Conservation (phyloP, 53 echinoderm and acorn worm genomes). For the Paelopatides confundens region DNA sequence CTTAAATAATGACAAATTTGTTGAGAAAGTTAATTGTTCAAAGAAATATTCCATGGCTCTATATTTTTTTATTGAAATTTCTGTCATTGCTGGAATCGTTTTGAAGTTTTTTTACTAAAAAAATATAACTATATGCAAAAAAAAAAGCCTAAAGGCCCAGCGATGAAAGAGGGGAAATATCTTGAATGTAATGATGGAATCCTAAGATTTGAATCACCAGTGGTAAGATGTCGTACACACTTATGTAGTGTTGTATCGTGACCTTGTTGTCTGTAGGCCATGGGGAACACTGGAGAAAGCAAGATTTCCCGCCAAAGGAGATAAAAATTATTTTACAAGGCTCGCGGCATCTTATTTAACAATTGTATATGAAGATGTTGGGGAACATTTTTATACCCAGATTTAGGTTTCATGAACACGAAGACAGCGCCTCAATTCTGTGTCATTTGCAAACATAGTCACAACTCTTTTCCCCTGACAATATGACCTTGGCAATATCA, state of each 20-base stretch:
- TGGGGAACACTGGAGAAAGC: background rate
- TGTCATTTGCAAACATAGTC: slow-evolving; percentile 47
- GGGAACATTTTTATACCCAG: background rate
- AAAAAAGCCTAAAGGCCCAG: no score
- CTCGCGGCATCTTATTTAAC: background rate
- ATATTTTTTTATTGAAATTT: no score
- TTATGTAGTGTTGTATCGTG: background rate
- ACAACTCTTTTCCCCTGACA: slow-evolving; percentile 31
- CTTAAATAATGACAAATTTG: no score
- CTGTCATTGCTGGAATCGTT: no score
- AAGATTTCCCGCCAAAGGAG: background rate
- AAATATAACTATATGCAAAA: no score
- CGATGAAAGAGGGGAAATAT: no score
- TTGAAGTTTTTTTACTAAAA: no score
- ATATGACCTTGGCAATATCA: slow-evolving; percentile 46
- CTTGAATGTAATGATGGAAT: no score
- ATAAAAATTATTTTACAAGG: background rate
- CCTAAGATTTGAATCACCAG: no score
- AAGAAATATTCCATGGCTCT: no score
- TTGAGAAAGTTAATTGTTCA: no score
- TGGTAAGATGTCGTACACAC: no score
- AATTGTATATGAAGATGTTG: background rate
- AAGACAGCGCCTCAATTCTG: slow-evolving; percentile 20
- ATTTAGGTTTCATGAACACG: slow-evolving; percentile 11
- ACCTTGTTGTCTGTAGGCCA: background rate